phyloP scores from a whole-genome alignment of 2,888 invertebrate species.

The Rugalucina vietnamica region DNA sequence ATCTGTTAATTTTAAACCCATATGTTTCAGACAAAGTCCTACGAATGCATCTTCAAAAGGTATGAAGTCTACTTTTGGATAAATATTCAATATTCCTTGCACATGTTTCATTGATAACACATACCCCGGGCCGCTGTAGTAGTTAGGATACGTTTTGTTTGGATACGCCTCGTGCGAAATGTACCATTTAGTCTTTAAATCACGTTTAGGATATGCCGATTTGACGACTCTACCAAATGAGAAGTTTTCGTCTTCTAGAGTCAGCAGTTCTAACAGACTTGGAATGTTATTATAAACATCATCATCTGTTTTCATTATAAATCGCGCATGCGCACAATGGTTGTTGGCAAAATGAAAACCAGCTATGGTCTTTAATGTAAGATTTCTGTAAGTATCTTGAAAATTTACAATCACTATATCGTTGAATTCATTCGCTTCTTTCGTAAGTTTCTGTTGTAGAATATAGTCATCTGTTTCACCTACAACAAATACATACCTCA shows the following conservation, averaged over 20 bases:
- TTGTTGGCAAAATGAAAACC: background rate
- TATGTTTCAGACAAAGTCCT: background rate
- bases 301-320: background rate
- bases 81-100: background rate
- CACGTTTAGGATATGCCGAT: background rate
- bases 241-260: background rate
- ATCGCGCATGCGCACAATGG: background rate
- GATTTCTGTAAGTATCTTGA: background rate
- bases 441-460: no score
- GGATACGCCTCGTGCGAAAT: background rate
- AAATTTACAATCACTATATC: background rate
- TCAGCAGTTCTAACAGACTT: background rate
- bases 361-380: background rate
- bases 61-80: background rate
- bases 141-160: background rate
- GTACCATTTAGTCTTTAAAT: background rate
- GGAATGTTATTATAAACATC: constrained; percentile 1
- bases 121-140: background rate
- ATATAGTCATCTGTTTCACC: background rate
- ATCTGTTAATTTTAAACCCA: background rate
- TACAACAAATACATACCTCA: background rate
- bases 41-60: background rate
- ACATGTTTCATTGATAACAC: background rate
- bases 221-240: background rate
- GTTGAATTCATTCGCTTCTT: background rate